Conservation (phyloP, 2,888 invertebrate genomes). For the Heterodera filipjevi region DNA sequence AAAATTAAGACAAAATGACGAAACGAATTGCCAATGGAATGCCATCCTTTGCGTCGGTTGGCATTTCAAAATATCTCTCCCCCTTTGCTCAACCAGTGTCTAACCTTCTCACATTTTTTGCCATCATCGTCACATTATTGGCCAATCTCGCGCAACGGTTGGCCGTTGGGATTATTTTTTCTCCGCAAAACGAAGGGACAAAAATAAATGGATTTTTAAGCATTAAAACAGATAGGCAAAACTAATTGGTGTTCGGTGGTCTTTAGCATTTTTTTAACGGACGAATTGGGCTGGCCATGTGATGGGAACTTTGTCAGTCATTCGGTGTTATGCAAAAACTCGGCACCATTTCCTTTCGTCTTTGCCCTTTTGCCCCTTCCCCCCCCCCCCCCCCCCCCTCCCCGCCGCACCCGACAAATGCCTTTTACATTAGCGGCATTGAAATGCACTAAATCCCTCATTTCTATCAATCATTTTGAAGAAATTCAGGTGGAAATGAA, state of each 20-base stretch:
- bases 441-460: not conserved
- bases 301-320: not conserved
- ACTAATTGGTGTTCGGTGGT: not conserved
- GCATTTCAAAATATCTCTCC: not conserved
- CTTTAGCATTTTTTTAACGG: not conserved
- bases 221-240: not conserved
- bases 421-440: not conserved
- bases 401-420: too few relatives aligned
- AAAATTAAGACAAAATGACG: not conserved
- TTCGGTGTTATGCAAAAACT: not conserved
- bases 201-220: too few relatives aligned
- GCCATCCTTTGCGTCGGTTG: not conserved
- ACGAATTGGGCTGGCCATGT: not conserved
- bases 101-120: not conserved
- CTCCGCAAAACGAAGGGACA: not conserved
- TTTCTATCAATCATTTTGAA: not conserved
- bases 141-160: not conserved
- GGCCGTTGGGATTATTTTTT: not conserved
- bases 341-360: not conserved
- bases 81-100: not conserved
- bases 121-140: not conserved
- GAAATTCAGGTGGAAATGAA: conserved; percentile 7
- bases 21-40: not conserved
- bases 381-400: too few relatives aligned
- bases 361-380: not conserved